These are phyloP conservation scores for Chromobotia macracanthus DNA, from an alignment of 2,797 vertebrate species.

Conservation along the genomic window DNA sequence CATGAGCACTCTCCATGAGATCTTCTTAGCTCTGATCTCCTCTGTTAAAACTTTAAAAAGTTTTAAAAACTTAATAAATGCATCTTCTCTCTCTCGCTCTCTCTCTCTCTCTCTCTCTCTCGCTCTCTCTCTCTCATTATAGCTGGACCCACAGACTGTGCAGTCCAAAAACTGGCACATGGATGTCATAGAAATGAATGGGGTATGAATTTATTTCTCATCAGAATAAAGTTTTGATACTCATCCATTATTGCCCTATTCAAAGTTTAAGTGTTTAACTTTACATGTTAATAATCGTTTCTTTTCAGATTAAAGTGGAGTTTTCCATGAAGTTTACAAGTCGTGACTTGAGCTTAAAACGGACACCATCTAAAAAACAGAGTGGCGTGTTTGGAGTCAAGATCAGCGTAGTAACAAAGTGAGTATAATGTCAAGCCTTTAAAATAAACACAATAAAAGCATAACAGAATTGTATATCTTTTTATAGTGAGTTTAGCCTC, in stretches of 20 bases:
- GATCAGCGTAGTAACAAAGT: constrained; percentile 98
- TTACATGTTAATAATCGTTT: constrained; percentile 5
- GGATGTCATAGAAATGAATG: constrained; percentile 98
- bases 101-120: not conserved
- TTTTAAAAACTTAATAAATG: too few species aligned
- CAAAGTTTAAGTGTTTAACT: not conserved
- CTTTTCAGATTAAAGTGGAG: constrained; percentile 92
- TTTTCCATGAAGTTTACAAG: constrained; percentile 99
- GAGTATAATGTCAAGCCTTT: constrained; percentile 49
- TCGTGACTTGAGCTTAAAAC: constrained; percentile 95
- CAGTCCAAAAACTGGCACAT: constrained; percentile 99
- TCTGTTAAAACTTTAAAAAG: too few species aligned
- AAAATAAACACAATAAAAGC: not conserved
- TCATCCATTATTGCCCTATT: too few species aligned
- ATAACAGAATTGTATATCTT: not conserved
- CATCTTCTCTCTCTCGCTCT: too few species aligned
- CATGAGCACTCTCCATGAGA: too few species aligned
- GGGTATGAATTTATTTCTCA: constrained; percentile 78
- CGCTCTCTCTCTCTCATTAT: constrained; percentile 64
- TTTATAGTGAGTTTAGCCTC: not conserved
- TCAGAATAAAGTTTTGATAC: not conserved
- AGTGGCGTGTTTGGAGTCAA: constrained; percentile 97
- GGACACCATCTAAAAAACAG: constrained; percentile 96
- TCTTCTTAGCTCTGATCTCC: too few species aligned
- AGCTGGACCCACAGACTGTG: constrained; percentile 94